phyloP scores from a whole-genome alignment of 2,888 invertebrate genomes.

The Perithous albicinctus region DNA sequence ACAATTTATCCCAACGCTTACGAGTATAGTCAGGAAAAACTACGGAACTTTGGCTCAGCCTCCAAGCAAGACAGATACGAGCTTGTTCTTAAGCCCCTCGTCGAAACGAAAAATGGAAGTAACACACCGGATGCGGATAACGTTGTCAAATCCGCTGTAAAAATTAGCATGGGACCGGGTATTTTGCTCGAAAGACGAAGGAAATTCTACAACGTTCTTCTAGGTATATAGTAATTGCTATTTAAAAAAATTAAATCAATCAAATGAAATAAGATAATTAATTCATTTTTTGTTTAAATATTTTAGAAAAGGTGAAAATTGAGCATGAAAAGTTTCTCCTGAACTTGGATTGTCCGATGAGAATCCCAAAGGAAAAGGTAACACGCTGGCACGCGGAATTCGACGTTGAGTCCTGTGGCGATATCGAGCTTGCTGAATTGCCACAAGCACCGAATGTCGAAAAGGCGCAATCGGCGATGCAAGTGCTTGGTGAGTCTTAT shows the following conservation, averaged over 20 bases:
- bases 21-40: constrained; percentile 90
- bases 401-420: constrained; percentile 92
- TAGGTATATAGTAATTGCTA: constrained; percentile 80
- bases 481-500: constrained; percentile 88
- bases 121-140: constrained; percentile 83
- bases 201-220: constrained; percentile 89
- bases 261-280: no score
- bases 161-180: constrained; percentile 89
- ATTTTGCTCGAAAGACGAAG: constrained; percentile 90
- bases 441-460: constrained; percentile 91
- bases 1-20: constrained; percentile 93
- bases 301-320: constrained; percentile 88
- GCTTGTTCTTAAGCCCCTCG: constrained; percentile 89
- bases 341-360: constrained; percentile 91
- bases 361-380: constrained; percentile 90
- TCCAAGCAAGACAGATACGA: constrained; percentile 90
- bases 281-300: no score
- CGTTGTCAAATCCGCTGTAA: constrained; percentile 85
- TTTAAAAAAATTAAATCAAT: no score
- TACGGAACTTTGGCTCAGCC: constrained; percentile 88
- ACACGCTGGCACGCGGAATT: constrained; percentile 98
- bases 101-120: constrained; percentile 81
- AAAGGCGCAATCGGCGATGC: constrained; percentile 91
- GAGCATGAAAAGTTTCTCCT: constrained; percentile 92
- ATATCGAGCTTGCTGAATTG: constrained; percentile 89